phyloP scores from a whole-genome alignment of 1,140 invertebrate species.

The Drosophila carrolli region DNA sequence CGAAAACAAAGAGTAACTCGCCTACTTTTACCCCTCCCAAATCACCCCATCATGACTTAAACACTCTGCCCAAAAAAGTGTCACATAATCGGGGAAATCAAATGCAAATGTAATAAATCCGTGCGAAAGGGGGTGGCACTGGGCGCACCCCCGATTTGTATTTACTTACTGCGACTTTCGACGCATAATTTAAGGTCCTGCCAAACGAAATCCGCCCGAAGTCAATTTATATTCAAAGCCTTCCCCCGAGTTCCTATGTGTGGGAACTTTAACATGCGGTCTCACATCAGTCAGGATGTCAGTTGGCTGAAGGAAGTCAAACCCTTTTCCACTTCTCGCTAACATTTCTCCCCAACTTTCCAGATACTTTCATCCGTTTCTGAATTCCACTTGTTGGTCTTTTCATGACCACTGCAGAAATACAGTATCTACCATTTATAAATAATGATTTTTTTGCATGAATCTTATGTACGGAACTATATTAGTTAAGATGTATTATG shows the following conservation, averaged over 20 bases:
- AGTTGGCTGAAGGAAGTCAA: conserved; percentile 8
- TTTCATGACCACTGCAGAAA: background rate
- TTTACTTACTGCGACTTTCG: conserved; percentile 68
- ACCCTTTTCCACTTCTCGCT: conserved; percentile 23
- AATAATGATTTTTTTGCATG: too few species aligned
- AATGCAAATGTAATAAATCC: conserved; percentile 76
- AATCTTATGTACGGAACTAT: too few species aligned
- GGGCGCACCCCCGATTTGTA: conserved; percentile 37
- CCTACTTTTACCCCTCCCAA: conserved; percentile 20
- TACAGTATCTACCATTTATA: too few species aligned
- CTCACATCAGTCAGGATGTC: conserved; percentile 16
- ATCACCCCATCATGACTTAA: conserved; percentile 46
- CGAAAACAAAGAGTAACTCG: background rate
- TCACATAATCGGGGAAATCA: conserved; percentile 66
- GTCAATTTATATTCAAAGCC: conserved; percentile 70
- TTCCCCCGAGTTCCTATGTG: conserved; percentile 19
- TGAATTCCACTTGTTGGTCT: background rate
- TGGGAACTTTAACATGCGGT: conserved; percentile 67
- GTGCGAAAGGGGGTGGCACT: conserved; percentile 44
- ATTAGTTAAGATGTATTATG: too few species aligned
- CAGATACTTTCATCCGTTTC: background rate
- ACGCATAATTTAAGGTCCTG: conserved; percentile 66
- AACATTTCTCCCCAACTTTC: background rate
- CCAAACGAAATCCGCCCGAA: conserved; percentile 51
- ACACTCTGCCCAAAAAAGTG: conserved; percentile 53